Base-by-base conservation (phyloP, 2,888 invertebrate species). In the Cryptus armator region DNA sequence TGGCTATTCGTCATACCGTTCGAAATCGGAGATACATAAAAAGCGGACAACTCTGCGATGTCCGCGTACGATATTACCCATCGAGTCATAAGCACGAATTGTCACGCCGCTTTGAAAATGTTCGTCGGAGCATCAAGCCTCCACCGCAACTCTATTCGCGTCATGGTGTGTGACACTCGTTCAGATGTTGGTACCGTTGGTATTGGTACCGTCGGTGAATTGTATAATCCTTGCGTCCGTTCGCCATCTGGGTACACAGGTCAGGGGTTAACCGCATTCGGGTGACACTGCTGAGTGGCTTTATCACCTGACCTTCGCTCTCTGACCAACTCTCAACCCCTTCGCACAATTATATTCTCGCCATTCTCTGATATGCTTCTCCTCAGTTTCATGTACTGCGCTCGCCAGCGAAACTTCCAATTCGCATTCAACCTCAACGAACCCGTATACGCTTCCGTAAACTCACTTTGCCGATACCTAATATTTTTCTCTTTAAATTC, bases 221-320 rank as follows among this genome's bases (percentile, higher is more conserved):
- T 56, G 10, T 56, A 24, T 56, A 37, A 37, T 37, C 37, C 68
- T 19, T 51, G 14, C 1, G 46, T 37, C 53, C 53, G 68, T 62
- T 81, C 32, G 77, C 53, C 51, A 74, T 67, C 24, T 72, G 68
- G 81, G 62, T 70, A 46, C 80, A 79, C 72, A 48, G 75, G 70
- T 83, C 75, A 48, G 76, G 37, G 80, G 80, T 80, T 71, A 81
- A 78, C 84, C 84, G 68, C 81, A 81, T 72, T 77, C 32, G 68
- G 43, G 74, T 81, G 81, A 81, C 77, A 77, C 72, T 71, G 70
- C 53, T 74, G 67, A 81, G 84, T 70, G 72, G 64, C 64, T 81
- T 77, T 62, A 56, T 67, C 75, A n/a, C 24, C 66, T 77, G 53
- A 68, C 81, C 77, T 72, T 77, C 77, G 62, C 74, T 67, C 84